These are phyloP conservation scores for Steatocranus sp. DNA, from an alignment of 2,797 vertebrate species.

Conservation along the genomic window DNA sequence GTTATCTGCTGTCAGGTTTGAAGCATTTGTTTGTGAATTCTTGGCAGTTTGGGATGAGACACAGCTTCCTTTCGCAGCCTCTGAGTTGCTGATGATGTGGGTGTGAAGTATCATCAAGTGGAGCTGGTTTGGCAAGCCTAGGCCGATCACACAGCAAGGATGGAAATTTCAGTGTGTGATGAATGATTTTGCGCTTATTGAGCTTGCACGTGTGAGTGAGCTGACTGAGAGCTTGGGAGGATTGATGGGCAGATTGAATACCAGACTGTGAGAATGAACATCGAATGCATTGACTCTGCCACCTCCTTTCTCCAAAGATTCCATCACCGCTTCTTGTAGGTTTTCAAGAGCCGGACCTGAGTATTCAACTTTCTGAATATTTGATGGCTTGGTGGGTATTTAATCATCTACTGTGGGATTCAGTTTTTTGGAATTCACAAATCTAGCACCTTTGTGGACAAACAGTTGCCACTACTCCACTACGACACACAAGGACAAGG, in stretches of 20 bases:
- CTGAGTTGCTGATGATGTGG: slow-evolving; percentile 28
- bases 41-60: slow-evolving; percentile 28
- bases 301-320: background rate
- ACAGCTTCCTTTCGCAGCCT: slow-evolving; percentile 35
- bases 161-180: slow-evolving; percentile 15
- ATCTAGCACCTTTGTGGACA: background rate
- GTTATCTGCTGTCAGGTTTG: background rate
- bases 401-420: background rate
- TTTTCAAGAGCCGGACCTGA: background rate
- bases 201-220: slow-evolving; percentile 34
- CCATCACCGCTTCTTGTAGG: background rate
- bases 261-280: slow-evolving; percentile 32
- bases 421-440: background rate
- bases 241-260: slow-evolving; percentile 33
- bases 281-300: slow-evolving; percentile 28
- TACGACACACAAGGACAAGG: background rate
- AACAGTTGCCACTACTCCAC: background rate
- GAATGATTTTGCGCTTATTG: slow-evolving; percentile 32
- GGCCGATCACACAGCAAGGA: background rate
- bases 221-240: slow-evolving; percentile 31
- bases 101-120: slow-evolving; percentile 40
- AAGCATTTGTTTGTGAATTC: slow-evolving; percentile 24
- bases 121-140: slow-evolving; percentile 27
- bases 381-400: background rate
- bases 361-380: background rate